These are phyloP conservation scores for Nasonia oneida DNA, from an alignment of 2,888 invertebrate genomes.

Conservation along the genomic window DNA sequence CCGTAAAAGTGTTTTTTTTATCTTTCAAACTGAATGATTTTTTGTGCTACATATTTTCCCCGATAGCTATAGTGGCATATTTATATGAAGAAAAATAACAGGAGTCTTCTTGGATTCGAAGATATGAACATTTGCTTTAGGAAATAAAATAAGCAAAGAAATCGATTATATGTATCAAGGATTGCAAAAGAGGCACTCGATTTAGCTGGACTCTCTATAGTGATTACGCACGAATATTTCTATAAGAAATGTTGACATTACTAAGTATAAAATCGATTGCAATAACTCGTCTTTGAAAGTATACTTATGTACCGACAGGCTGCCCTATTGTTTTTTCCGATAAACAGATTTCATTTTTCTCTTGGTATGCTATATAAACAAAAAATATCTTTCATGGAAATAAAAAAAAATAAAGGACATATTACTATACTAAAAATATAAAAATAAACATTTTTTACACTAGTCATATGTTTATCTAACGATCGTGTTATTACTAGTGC, in stretches of 20 bases:
- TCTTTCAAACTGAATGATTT: constrained; percentile 20
- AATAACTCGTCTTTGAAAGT: constrained; percentile 69
- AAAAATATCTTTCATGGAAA: constrained; percentile 41
- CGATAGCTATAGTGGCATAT: constrained; percentile 46
- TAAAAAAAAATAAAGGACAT: constrained; percentile 42
- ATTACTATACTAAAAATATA: constrained; percentile 18
- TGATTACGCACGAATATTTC: constrained; percentile 63
- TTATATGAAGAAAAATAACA: constrained; percentile 8
- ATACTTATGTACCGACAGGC: constrained; percentile 64
- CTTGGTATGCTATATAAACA: constrained; percentile 37
- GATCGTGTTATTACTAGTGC: constrained; percentile 8
- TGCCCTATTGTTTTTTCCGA: constrained; percentile 58
- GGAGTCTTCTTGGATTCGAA: constrained; percentile 49
- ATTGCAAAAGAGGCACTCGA: constrained; percentile 49
- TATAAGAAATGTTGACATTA: constrained; percentile 66
- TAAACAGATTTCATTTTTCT: constrained; percentile 46
- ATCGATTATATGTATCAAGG: constrained; percentile 51
- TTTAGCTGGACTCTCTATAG: constrained; percentile 62
- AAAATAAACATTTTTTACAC: constrained; percentile 19
- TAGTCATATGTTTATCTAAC: constrained; percentile 58
- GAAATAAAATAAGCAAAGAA: constrained; percentile 46
- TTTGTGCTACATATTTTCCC: constrained; percentile 50
- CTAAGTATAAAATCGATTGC: constrained; percentile 65
- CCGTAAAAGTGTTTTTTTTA: constrained; percentile 14
- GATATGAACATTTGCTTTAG: constrained; percentile 41